Conservation (phyloP, 2,888 invertebrate genomes). For the Amiota communis region DNA sequence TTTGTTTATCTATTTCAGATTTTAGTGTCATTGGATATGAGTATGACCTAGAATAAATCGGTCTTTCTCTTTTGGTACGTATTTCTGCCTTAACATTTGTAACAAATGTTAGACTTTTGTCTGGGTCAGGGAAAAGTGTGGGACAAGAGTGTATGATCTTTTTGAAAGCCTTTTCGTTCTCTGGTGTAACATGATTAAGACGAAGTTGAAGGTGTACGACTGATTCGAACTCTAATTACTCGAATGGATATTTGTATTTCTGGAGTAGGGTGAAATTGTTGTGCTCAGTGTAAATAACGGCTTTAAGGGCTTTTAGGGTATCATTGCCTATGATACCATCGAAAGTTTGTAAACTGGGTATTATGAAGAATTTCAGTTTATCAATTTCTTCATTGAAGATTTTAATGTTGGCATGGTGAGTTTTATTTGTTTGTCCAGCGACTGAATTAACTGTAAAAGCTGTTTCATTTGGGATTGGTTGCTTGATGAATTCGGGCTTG, state of each 20-base stretch:
- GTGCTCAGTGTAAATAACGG: background rate
- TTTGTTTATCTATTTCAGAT: no score
- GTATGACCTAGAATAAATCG: no score
- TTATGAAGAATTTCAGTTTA: background rate
- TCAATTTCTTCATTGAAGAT: background rate
- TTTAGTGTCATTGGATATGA: no score
- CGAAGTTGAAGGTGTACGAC: background rate
- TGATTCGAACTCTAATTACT: background rate
- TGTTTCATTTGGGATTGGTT: constrained; percentile 3
- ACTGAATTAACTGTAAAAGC: background rate
- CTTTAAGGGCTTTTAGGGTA: background rate
- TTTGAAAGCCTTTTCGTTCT: background rate
- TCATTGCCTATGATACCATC: constrained; percentile 6
- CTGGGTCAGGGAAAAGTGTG: background rate
- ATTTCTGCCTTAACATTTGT: no score
- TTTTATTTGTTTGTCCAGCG: background rate
- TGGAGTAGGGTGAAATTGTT: background rate
- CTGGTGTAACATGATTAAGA: background rate
- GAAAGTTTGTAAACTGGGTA: no score
- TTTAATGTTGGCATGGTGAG: background rate
- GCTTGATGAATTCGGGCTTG: background rate
- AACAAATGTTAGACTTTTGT: constrained; percentile 13
- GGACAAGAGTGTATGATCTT: background rate
- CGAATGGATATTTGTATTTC: background rate
- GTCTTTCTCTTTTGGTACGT: no score